These are phyloP conservation scores for Cyphomyrmex costatus DNA, from an alignment of 1,140 invertebrate genomes.

Conservation along the genomic window DNA sequence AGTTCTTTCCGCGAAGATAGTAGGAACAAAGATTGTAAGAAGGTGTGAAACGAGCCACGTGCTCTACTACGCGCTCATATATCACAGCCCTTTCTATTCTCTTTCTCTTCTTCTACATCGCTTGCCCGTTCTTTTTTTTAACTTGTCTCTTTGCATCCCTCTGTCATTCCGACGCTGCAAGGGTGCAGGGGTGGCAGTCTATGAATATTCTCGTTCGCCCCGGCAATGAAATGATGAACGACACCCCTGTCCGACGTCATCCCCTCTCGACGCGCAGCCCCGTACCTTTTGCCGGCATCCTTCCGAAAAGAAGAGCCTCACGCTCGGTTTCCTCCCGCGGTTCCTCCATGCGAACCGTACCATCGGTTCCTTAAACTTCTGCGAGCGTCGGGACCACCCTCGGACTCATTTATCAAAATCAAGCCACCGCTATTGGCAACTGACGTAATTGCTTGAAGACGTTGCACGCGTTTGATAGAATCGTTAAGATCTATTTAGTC, in stretches of 20 bases:
- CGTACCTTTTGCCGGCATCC: slow-evolving; percentile 51
- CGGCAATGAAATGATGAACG: slow-evolving; percentile 84
- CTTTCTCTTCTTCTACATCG: slow-evolving; percentile 33
- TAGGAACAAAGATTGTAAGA: slow-evolving; percentile 79
- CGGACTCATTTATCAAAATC: slow-evolving; percentile 83
- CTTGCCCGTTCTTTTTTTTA: slow-evolving; percentile 57
- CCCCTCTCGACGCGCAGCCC: slow-evolving; percentile 52
- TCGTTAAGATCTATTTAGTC: slow-evolving; percentile 52
- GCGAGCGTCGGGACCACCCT: slow-evolving; percentile 32
- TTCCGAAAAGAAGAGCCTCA: slow-evolving; percentile 76
- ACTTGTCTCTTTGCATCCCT: slow-evolving; percentile 64
- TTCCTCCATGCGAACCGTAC: slow-evolving; percentile 79
- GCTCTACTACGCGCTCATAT: slow-evolving; percentile 79
- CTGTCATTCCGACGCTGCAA: slow-evolving; percentile 52
- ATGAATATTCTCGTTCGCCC: slow-evolving; percentile 84
- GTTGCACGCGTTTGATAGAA: slow-evolving; percentile 44
- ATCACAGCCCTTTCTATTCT: slow-evolving; percentile 78
- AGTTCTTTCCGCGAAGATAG: slow-evolving; percentile 77
- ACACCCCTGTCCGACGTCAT: slow-evolving; percentile 72
- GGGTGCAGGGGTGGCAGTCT: slow-evolving; percentile 73
- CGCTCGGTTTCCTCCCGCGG: slow-evolving; percentile 77
- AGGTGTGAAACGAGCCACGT: slow-evolving; percentile 83
- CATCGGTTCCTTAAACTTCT: slow-evolving; percentile 85
- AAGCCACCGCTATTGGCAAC: slow-evolving; percentile 73
- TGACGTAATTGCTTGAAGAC: slow-evolving; percentile 68